These are phyloP conservation scores for Heliothis virescens DNA, from an alignment of 1,140 invertebrate species.

Conservation along the genomic window DNA sequence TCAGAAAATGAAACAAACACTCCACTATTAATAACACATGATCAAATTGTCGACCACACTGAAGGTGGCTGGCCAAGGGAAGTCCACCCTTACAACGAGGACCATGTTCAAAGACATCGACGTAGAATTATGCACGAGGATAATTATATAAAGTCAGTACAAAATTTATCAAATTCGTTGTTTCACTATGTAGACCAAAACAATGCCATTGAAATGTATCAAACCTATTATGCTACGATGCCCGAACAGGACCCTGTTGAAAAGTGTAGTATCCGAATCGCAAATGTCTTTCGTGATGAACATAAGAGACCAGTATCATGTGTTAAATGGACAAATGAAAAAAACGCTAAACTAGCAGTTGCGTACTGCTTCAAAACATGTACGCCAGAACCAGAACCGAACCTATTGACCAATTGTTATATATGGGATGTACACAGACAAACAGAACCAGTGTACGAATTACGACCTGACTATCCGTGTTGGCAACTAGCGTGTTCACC, in stretches of 20 bases:
- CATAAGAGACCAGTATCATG: slow-evolving; percentile 89
- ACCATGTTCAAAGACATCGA: slow-evolving; percentile 93
- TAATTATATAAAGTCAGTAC: slow-evolving; percentile 86
- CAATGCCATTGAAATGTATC: slow-evolving; percentile 96
- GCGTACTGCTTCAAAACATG: slow-evolving; percentile 90
- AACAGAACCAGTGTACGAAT: slow-evolving; percentile 90
- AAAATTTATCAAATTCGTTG: slow-evolving; percentile 82
- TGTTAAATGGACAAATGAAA: slow-evolving; percentile 94
- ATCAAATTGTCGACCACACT: slow-evolving; percentile 92
- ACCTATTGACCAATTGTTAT: slow-evolving; percentile 86
- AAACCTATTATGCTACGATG: slow-evolving; percentile 92
- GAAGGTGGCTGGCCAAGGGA: slow-evolving; percentile 99
- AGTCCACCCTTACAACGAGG: slow-evolving; percentile 94
- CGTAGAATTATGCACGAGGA: slow-evolving; percentile 98
- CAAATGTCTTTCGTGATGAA: slow-evolving; percentile 89
- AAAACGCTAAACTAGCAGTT: slow-evolving; percentile 91
- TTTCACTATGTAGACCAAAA: slow-evolving; percentile 94
- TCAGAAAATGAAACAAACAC: slow-evolving; percentile 81
- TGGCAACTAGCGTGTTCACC: slow-evolving; percentile 94
- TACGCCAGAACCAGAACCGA: slow-evolving; percentile 87
- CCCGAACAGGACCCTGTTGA: slow-evolving; percentile 86
- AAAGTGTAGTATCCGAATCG: slow-evolving; percentile 88
- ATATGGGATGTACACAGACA: slow-evolving; percentile 96
- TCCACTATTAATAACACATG: slow-evolving; percentile 59
- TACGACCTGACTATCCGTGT: slow-evolving; percentile 90